Base-by-base conservation (phyloP, 1,140 invertebrate genomes). In the Aleiodes sp. region DNA sequence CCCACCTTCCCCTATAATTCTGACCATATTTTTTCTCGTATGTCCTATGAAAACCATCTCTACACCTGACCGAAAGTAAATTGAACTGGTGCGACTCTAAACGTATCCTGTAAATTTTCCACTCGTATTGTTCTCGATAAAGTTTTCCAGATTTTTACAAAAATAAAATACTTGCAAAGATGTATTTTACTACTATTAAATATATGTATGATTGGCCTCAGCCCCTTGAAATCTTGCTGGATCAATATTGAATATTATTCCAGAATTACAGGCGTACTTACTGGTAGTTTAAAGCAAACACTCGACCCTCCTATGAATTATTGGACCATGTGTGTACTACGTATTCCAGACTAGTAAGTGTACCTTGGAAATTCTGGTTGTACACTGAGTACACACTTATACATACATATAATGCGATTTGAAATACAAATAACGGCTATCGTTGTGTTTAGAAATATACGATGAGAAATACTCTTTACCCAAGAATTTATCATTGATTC, bases 191-290 rank as follows among this genome's bases (percentile, higher is more conserved):
- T 37, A 21, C 61, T 26, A 16, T 52, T 39, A 24, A 52, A 52
- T 52, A 52, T 21, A n/a, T 28, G 28, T n/a, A 24, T 21, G 9
- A 37, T 61, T 29, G 28, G 65, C 41, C 63, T 56, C 31, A 16
- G 60, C 39, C 62, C 63, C n/a, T 71, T 21, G 62, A 71, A 74
- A 74, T 71, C 70, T 66, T 60, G 63, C 65, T 74, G 52, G 68
- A 71, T 70, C 72, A 74, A 74, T 74, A 74, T 74, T 74, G 70
- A 69, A 74, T 71, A 71, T 74, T 74, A 71, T 74, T 71, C 67
- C 63, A 71, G 19, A 24, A 66, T 63, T 69, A 65, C 29, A 65
- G 61, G 43, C 43, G 31, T 67, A 39, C 43, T 33, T 43, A 28
- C 39, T 29, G 46, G 64, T 37, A 68, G 65, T 71, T 71, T 65